Base-by-base conservation (phyloP, 2,797 vertebrate genomes). In the Mus spretus region DNA sequence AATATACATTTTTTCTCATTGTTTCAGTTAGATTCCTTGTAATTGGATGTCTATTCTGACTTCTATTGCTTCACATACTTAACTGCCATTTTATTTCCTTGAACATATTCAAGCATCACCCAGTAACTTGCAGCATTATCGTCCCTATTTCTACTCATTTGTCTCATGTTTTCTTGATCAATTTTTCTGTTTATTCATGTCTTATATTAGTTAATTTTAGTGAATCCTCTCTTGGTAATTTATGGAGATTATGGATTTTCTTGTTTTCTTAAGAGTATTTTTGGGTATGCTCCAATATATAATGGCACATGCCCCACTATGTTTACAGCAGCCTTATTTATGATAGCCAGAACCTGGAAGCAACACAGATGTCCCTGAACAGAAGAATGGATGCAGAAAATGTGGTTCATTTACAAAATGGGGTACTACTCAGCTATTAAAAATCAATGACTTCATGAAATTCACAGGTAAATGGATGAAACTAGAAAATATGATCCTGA, bases 11-110 rank as follows among this genome's bases (percentile, higher is more conserved):
- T 84, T 55, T 10, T 47, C 1, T 26, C 89, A 70, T 44, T 55
- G 28, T 82, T 95, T 93, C 57, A 12, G 83, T 89, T 89, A 57
- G 14, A 1, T 83, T 67, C 11, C 57, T 91, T 86, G 11, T 77
- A 14, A 61, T 57, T 87, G 26, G 19, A 57, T 26, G 70, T 83
- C n/a, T 44, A 11, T 81, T 8, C 72, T 89, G 63, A 37, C 84
- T 57, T 15, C 3, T 67, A 89, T 89, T 96, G 80, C 13, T 78
- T 20, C 9, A 82, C 22, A 81, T 92, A 92, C 82, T 89, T 89
- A 53, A n/a, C 20, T 28, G 31, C 28, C 14, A 89, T 89, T 72
- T 88, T 65, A 86, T 86, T 50, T n/a, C 13, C 17, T 87, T 82
- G 22, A 90, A 50, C 3, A 61, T 14, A 47, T 93, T 82, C 61